Percentiles rank a stretch among this genome's conserved stretches.
phyloP scores from a whole-genome alignment of 2,888 invertebrate species.

The Tricholauxania praeusta region DNA sequence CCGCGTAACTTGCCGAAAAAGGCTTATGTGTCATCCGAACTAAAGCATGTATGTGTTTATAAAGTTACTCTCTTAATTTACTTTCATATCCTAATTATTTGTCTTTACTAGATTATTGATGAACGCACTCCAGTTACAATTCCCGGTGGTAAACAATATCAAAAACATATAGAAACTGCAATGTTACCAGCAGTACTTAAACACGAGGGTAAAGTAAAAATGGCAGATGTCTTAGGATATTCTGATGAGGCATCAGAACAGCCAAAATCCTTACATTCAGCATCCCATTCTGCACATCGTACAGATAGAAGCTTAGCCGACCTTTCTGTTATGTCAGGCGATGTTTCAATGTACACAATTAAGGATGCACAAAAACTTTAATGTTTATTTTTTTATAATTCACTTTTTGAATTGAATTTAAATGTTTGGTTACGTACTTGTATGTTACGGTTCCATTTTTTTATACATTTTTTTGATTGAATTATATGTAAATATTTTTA shows the following conservation, averaged over 20 bases:
- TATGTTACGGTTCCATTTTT: background rate
- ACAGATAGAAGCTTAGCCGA: conserved; percentile 63
- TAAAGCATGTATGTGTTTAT: conserved; percentile 58
- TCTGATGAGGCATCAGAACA: background rate
- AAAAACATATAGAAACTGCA: conserved; percentile 60
- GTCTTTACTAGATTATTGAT: conserved; percentile 59
- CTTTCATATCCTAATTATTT: background rate
- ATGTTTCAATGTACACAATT: conserved; percentile 67
- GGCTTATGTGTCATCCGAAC: conserved; percentile 63
- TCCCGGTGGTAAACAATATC: conserved; percentile 64
- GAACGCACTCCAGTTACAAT: conserved; percentile 62
- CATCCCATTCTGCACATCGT: conserved; percentile 45
- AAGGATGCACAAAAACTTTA: conserved; percentile 67
- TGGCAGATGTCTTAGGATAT: conserved; percentile 38
- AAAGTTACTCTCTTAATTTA: background rate
- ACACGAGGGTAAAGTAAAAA: conserved; percentile 65
- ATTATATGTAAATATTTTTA: conserved; percentile 13
- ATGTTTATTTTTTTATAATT: conserved; percentile 14
- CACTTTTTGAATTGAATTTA: background rate
- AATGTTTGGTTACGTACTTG: background rate
- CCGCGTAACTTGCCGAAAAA: conserved; percentile 60
- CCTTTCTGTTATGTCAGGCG: conserved; percentile 65
- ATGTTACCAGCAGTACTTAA: conserved; percentile 62
- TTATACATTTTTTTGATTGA: background rate
- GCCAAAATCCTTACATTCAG: conserved; percentile 12